phyloP scores from a whole-genome alignment of 64 coral and sea anemone genomes.

The Trachythela sp. region DNA sequence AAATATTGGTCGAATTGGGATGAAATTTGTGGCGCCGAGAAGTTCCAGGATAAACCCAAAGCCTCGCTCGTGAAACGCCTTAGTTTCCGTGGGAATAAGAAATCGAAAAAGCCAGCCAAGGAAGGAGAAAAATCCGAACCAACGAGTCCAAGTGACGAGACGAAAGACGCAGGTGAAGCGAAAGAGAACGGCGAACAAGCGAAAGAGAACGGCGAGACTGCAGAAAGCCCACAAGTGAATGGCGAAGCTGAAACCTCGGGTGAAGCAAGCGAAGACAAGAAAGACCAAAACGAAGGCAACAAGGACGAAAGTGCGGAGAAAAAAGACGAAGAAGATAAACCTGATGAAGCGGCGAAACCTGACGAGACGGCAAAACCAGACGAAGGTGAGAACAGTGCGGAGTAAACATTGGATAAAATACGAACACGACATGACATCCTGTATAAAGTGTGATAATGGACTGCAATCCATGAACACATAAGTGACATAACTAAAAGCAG shows the following conservation, averaged over 20 bases:
- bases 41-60: slow-evolving; percentile 78
- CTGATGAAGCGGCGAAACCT: slow-evolving; percentile 41
- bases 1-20: slow-evolving; percentile 85
- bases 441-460: background rate
- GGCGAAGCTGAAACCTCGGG: background rate
- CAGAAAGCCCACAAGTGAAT: too few species aligned
- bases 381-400: slow-evolving; percentile 57
- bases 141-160: slow-evolving; percentile 34
- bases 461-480: background rate
- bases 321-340: slow-evolving; percentile 41
- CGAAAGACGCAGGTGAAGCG: slow-evolving; percentile 40
- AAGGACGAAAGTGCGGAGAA: too few species aligned
- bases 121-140: slow-evolving; percentile 1
- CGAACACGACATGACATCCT: background rate
- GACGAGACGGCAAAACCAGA: slow-evolving; percentile 53
- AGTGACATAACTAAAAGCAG: background rate
- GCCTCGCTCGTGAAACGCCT: slow-evolving; percentile 45
- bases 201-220: background rate
- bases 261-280: too few species aligned
- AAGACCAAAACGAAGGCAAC: too few species aligned
- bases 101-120: slow-evolving; percentile 34
- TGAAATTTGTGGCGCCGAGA: slow-evolving; percentile 76
- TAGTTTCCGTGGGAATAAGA: slow-evolving; percentile 70
- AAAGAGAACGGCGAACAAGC: slow-evolving; percentile 6
- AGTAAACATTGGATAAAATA: slow-evolving; percentile 32